phyloP scores from a whole-genome alignment of 2,113 vertebrate species.

The Nyctereutes procyonoides region DNA sequence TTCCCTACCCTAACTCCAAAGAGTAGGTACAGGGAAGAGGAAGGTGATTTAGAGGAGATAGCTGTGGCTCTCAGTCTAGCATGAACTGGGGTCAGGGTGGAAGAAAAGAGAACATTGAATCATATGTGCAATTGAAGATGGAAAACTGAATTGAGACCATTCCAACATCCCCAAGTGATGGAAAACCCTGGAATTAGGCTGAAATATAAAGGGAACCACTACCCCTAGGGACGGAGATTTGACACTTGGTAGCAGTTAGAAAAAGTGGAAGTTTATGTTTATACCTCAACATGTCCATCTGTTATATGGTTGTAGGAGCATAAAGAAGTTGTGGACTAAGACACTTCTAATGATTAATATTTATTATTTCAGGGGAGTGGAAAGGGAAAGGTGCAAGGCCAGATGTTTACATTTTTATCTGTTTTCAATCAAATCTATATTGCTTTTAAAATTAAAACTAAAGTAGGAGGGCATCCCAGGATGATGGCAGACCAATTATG shows the following conservation, averaged over 20 bases:
- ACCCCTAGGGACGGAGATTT: not conserved
- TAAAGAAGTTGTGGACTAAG: not conserved
- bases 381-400: not conserved
- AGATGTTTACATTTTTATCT: not conserved
- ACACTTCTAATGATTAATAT: not conserved
- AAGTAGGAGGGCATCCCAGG: not conserved
- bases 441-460: not conserved
- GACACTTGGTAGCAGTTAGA: not conserved
- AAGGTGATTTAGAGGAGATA: not conserved
- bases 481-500: not conserved
- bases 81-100: too few species aligned
- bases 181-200: not conserved
- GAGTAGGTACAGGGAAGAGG: not conserved
- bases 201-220: not conserved
- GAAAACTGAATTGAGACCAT: not conserved
- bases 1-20: not conserved
- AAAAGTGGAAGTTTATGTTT: not conserved
- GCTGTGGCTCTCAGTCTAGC: not conserved
- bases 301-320: not conserved
- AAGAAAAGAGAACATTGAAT: not conserved
- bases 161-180: not conserved
- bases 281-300: not conserved
- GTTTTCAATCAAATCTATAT: not conserved
- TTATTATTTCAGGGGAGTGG: not conserved
- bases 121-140: not conserved